These are phyloP conservation scores for Willowsia nigromaculata DNA, from an alignment of 2,888 invertebrate species.

Conservation along the genomic window DNA sequence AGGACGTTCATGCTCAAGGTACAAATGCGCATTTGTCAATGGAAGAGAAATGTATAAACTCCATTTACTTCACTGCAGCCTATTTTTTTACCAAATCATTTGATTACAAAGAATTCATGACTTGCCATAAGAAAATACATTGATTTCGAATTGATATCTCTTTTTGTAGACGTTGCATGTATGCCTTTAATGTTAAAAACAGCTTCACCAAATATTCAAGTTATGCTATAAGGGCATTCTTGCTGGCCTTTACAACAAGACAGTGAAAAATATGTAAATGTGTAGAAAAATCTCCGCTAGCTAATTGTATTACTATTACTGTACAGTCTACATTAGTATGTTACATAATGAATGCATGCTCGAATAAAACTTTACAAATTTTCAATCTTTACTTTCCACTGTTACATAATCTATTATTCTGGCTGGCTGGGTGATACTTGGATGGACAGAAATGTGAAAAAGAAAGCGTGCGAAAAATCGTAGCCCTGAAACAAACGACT, in stretches of 20 bases:
- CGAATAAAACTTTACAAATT: slow-evolving; percentile 10
- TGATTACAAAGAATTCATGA: too few species aligned
- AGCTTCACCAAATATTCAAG: too few species aligned
- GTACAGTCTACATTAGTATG: too few species aligned
- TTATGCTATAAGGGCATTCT: not conserved
- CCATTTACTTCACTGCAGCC: too few species aligned
- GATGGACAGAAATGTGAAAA: not conserved
- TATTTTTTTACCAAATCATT: too few species aligned
- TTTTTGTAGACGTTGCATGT: too few species aligned
- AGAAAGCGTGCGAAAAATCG: slow-evolving; percentile 62
- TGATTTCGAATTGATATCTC: too few species aligned
- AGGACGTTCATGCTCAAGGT: too few species aligned
- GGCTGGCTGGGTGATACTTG: not conserved
- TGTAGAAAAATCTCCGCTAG: not conserved
- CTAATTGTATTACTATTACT: slow-evolving; percentile 1
- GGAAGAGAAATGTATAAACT: too few species aligned
- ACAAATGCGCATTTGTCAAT: too few species aligned
- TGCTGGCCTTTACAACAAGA: not conserved
- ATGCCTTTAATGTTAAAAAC: too few species aligned
- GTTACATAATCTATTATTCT: not conserved
- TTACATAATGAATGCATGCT: not conserved
- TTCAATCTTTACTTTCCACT: not conserved
- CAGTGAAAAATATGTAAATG: not conserved
- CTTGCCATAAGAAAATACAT: too few species aligned
- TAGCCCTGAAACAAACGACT: slow-evolving; percentile 35